Evolutionary conservation across 92 coral and sea anemone genomes (phyloP).

Genomic region (Epizoanthus ramosus): DNA sequence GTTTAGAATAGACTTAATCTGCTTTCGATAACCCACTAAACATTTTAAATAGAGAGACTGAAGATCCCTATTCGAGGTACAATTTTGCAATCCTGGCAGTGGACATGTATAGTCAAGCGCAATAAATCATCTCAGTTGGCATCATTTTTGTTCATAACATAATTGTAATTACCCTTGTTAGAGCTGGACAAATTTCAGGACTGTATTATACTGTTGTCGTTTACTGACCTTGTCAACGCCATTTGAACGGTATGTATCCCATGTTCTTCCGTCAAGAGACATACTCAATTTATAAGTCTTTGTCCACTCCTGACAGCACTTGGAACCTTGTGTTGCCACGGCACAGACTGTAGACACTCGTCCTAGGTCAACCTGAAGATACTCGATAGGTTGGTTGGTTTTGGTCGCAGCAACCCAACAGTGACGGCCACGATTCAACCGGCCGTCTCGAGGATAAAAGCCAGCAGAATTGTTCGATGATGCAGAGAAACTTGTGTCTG

Average conservation of each 20-base stretch:
- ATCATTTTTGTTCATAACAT: no score
- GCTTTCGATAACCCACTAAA: no score
- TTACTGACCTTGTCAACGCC: conserved; percentile 9
- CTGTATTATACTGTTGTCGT: no score
- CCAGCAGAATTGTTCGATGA: background rate
- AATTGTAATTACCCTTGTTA: no score
- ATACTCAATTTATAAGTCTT: background rate
- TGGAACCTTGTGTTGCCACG: conserved; percentile 35
- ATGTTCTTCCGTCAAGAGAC: conserved; percentile 10
- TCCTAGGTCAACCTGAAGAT: conserved; percentile 26
- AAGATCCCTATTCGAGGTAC: no score
- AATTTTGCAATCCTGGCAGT: no score
- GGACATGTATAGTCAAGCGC: no score
- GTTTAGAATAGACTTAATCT: no score
- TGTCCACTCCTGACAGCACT: background rate
- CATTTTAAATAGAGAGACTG: no score
- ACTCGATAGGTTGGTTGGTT: background rate
- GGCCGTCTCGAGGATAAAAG: background rate
- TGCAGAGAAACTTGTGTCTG: conserved; percentile 8
- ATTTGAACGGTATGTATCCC: background rate
- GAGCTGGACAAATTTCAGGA: no score
- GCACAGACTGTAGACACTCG: background rate
- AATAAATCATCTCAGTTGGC: no score
- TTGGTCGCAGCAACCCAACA: background rate
- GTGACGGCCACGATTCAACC: background rate